A percentile compares a stretch with the other conserved stretches of the same genome.
phyloP scores from a whole-genome alignment of 1,140 invertebrate species.

The Pissodes strobi region DNA sequence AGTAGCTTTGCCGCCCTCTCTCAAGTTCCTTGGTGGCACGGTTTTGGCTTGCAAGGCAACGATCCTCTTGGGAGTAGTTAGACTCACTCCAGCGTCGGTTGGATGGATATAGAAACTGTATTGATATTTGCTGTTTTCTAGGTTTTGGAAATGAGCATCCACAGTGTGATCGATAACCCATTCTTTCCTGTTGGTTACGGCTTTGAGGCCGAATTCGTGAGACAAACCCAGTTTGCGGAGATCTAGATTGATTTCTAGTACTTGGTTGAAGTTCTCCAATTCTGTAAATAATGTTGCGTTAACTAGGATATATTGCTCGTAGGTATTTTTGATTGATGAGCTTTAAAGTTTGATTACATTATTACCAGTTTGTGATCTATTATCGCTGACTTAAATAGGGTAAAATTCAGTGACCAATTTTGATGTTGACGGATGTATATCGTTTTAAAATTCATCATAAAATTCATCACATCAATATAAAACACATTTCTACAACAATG shows the following conservation, averaged over 20 bases:
- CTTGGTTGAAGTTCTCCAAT: constrained; percentile 57
- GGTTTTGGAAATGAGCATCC: constrained; percentile 69
- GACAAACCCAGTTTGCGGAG: constrained; percentile 71
- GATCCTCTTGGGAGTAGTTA: constrained; percentile 68
- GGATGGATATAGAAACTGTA: constrained; percentile 67
- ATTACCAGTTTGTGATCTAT: too few species aligned
- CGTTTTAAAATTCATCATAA: too few species aligned
- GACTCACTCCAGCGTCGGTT: constrained; percentile 60
- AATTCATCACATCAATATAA: too few species aligned
- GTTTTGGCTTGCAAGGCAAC: constrained; percentile 60
- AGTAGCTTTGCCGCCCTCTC: constrained; percentile 54
- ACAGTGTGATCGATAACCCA: constrained; percentile 65
- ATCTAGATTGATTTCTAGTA: constrained; percentile 65
- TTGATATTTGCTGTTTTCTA: constrained; percentile 71
- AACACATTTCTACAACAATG: too few species aligned
- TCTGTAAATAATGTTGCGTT: constrained; percentile 40
- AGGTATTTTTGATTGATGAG: too few species aligned
- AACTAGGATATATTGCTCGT: too few species aligned
- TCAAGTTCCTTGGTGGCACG: constrained; percentile 23
- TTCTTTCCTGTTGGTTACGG: constrained; percentile 63
- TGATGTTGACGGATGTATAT: too few species aligned
- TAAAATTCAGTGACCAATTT: too few species aligned
- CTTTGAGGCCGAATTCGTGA: constrained; percentile 71
- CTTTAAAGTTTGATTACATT: too few species aligned
- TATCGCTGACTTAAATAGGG: too few species aligned